phyloP scores from a whole-genome alignment of 2,113 vertebrate genomes.

The Ibidorhyncha struthersii region DNA sequence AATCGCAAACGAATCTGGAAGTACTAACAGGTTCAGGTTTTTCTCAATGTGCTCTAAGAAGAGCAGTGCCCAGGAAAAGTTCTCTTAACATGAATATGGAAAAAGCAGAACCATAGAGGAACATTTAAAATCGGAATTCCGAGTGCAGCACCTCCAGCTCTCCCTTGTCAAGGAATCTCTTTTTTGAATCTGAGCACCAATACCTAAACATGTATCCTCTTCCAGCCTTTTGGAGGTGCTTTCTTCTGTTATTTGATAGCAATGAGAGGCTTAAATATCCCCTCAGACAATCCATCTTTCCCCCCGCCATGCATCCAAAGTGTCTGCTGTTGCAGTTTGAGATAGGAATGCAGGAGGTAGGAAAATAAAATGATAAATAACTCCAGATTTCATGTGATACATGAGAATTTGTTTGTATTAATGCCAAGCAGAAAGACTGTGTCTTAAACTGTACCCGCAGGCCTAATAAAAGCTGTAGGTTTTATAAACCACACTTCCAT shows the following conservation, averaged over 20 bases:
- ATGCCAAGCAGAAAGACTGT: slow-evolving; percentile 28
- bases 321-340: not conserved
- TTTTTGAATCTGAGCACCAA: slow-evolving; percentile 21
- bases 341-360: not conserved
- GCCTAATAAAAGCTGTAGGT: slow-evolving; percentile 6
- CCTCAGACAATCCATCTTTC: not conserved
- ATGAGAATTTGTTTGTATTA: not conserved
- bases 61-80: not conserved
- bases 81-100: not conserved
- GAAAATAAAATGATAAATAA: slow-evolving; percentile 20
- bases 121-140: not conserved
- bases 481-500: not conserved
- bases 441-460: slow-evolving; percentile 7
- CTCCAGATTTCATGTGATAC: not conserved
- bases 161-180: slow-evolving; percentile 39
- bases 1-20: not conserved
- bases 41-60: not conserved
- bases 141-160: not conserved
- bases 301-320: not conserved
- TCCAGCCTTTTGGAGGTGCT: not conserved
- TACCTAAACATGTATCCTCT: not conserved
- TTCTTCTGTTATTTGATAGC: not conserved
- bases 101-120: not conserved
- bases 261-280: not conserved
- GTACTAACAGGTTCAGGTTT: not conserved